Base-by-base conservation (phyloP, 2,113 vertebrate species). In the Mandrillus leucophaeus region DNA sequence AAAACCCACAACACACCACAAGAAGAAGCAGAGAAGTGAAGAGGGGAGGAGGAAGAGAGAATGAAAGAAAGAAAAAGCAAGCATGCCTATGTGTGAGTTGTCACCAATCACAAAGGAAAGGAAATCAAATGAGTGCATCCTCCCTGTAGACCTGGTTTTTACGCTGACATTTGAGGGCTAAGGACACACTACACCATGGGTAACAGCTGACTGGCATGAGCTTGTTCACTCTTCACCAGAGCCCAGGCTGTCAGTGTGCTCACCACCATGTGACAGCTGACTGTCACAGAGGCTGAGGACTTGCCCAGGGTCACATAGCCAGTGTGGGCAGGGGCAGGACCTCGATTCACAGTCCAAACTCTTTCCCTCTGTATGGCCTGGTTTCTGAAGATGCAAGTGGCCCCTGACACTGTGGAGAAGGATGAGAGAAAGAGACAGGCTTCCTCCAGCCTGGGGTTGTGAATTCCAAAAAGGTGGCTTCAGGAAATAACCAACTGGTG, bases 221-320 rank as follows among this genome's bases (percentile, higher is more conserved):
- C 45, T 57, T 20, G 8, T 0, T 52, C 16, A 6, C 68, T 32
- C 32, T 43, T 61, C 88, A 66, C 14, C 0, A 57, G 66, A 40
- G 9, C 73, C 50, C 3, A 1, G 3, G 52, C 90, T 14, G 45
- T 23, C 10, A 38, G 66, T 3, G 0, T 57, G 64, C 22, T 8
- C 8, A 12, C 0, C 2, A 9, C 38, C 10, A 32, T 0, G 1
- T 45, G 66, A 68, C 6, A 5, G 35, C 52, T 3, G 18, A 52
- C 23, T 6, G 4, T 32, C 64, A 11, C 55, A 48, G 38, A n/a
- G 61, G 22, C 32, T 2, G 3, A 16, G 45, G n/a, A 73, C 75
- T 25, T 27, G 22, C 30, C 1, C 0, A 35, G 50, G 18, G 48
- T 75, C 75, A 83, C 4, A 4, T 1, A 14, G 32, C 22, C 32